Evolutionary conservation across 2,888 invertebrate species (phyloP), one percentile per base, ranked within the genome.

Genomic region (Cheilosia soror): DNA sequence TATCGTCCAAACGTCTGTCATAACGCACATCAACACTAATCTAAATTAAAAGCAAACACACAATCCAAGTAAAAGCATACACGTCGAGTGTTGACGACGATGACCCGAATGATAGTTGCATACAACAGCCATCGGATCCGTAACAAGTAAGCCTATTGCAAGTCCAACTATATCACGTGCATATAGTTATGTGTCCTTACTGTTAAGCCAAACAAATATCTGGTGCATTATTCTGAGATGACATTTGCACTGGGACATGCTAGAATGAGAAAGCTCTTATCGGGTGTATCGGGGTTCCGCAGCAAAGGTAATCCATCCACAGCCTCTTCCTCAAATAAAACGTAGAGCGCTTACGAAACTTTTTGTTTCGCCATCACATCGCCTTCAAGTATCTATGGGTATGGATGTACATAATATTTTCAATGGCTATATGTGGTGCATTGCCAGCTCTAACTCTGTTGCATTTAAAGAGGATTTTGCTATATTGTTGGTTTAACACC

Each of bases 41-140:
- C 75, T 57, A 76, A 76, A 84, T 84, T 84, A 84, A 84, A 84
- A 84, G 58, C 80, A 84, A 84, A 80, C 83, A 83, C 66, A 72
- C 80, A 84, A 66, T 76, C 55, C 68, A 31, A 75, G 33, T 33
- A 62, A 80, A 79, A 75, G 75, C 79, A 84, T 33, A 75, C 58
- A 53, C 33, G 33, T 66, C 69, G 47, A 49, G 55, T 47, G 79
- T 69, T 58, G 73, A 73, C 73, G 78, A 76, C 62, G 79, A 75
- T 79, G 66, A 69, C 68, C 72, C 51, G 49, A 79, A 84, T 79
- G 73, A 63, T 79, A 62, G 66, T 31, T 73, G 62, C 40, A 51
- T 60, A 40, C 47, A 68, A 37, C 11, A 65, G 42, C 31, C n/a
- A 53, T 29, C n/a, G 29, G 20, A 4, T 31, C 33, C 51, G 11